Percentiles rank a stretch among this genome's conserved stretches.
Conservation (phyloP, 2,888 invertebrate genomes). For the Drosophila putrida region DNA sequence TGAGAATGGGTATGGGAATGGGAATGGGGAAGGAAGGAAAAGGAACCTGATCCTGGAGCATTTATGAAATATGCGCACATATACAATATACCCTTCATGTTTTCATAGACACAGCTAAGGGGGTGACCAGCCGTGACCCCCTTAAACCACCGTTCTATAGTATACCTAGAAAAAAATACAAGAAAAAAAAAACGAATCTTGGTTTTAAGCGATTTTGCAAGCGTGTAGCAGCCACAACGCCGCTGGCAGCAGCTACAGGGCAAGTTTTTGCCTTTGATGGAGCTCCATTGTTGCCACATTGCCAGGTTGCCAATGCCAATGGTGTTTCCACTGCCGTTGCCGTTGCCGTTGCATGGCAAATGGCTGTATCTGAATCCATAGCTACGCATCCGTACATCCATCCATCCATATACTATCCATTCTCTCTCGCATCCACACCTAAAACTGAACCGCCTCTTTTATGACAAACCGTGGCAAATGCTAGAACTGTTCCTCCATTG, state of each 20-base stretch:
- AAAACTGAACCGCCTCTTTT: constrained; percentile 26
- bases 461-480: constrained; percentile 55
- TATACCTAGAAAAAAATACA: background rate
- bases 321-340: constrained; percentile 25
- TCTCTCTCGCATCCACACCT: constrained; percentile 19
- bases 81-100: constrained; percentile 23
- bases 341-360: constrained; percentile 41
- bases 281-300: constrained; percentile 50
- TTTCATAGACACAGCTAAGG: constrained; percentile 17
- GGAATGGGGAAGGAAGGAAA: background rate
- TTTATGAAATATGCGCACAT: constrained; percentile 72
- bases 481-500: constrained; percentile 18
- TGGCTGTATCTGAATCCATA: constrained; percentile 57
- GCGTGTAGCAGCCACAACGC: constrained; percentile 45
- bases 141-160: background rate
- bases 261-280: constrained; percentile 69
- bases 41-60: constrained; percentile 36
- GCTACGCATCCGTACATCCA: constrained; percentile 41
- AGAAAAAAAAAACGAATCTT: constrained; percentile 47
- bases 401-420: constrained; percentile 16
- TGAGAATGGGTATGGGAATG: background rate
- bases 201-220: constrained; percentile 68
- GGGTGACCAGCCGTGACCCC: background rate
- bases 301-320: constrained; percentile 30
- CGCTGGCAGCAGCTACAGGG: constrained; percentile 41